Percentiles rank a stretch among this genome's conserved stretches.
Evolutionary conservation across 2,888 invertebrate genomes (phyloP).

Genomic region (Aethes cnicana): DNA sequence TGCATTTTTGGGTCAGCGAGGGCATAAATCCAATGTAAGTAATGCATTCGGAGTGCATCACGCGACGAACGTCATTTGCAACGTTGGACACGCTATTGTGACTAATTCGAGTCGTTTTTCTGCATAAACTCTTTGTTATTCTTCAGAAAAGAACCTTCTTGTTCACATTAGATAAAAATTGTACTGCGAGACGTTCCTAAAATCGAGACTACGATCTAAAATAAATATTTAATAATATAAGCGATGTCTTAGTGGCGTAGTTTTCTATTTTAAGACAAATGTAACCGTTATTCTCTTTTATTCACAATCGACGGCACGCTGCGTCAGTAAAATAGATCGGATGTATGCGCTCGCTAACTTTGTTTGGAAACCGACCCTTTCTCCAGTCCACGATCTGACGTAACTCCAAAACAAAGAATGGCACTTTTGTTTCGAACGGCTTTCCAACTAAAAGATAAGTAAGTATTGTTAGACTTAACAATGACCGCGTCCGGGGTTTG

Average conservation of each 20-base stretch:
- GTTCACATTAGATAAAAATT: no score
- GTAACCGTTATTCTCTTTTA: no score
- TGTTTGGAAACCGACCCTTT: background rate
- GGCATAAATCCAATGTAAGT: conserved; percentile 47
- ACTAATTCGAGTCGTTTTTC: no score
- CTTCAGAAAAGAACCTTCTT: no score
- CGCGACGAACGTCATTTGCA: conserved; percentile 25
- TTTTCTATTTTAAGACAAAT: no score
- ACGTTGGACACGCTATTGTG: no score
- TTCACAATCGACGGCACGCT: no score
- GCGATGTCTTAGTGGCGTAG: no score
- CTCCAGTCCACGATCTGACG: conserved; percentile 2
- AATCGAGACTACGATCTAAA: no score
- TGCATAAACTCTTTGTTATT: no score
- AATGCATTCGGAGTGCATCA: conserved; percentile 41
- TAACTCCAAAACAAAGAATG: background rate
- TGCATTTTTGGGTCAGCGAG: conserved; percentile 46
- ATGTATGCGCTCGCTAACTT: conserved; percentile 6
- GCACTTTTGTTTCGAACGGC: conserved; percentile 1
- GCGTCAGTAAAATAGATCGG: background rate
- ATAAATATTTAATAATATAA: no score
- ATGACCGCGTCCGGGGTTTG: conserved; percentile 1
- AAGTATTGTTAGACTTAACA: conserved; percentile 13
- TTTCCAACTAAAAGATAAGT: conserved; percentile 6
- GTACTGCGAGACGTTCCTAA: no score